Percentiles rank a stretch among this genome's conserved stretches.
Evolutionary conservation across 1,140 invertebrate genomes (phyloP).

Genomic region (Dinoponera quadriceps): DNA sequence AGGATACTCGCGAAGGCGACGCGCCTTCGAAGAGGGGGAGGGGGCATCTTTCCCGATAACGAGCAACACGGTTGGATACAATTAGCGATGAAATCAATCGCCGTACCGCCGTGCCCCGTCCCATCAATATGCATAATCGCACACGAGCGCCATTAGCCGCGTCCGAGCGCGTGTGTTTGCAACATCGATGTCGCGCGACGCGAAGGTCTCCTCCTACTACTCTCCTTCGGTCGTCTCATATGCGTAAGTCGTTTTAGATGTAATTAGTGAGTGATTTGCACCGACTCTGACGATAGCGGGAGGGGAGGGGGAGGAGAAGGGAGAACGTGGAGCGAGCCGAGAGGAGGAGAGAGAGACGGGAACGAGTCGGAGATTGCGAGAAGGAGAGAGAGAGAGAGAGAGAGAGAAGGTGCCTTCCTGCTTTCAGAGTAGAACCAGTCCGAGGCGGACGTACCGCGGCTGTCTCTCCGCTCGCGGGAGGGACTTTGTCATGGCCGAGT

Average conservation of each 20-base stretch:
- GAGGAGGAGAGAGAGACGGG: conserved; percentile 33
- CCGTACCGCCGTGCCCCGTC: conserved; percentile 41
- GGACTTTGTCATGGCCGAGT: conserved; percentile 77
- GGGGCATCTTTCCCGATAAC: conserved; percentile 62
- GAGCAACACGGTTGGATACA: conserved; percentile 73
- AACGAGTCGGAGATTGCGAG: not conserved
- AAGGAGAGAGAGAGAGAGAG: conserved; percentile 15
- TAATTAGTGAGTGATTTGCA: conserved; percentile 77
- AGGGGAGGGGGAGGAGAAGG: conserved; percentile 17
- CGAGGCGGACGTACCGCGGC: conserved; percentile 61
- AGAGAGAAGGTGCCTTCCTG: conserved; percentile 29
- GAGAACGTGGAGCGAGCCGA: not conserved
- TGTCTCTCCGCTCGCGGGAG: conserved; percentile 70
- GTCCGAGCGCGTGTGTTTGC: conserved; percentile 1
- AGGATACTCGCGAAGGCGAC: not conserved
- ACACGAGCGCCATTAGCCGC: conserved; percentile 72
- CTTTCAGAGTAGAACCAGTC: conserved; percentile 69
- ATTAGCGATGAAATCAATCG: conserved; percentile 78
- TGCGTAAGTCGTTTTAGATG: conserved; percentile 67
- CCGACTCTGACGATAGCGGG: conserved; percentile 57
- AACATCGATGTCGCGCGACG: not conserved
- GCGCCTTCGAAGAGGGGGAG: not conserved
- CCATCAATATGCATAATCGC: conserved; percentile 79
- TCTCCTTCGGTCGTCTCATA: conserved; percentile 3
- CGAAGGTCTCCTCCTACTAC: conserved; percentile 34